A percentile compares a stretch with the other conserved stretches of the same genome.
These are phyloP conservation scores for Neolamprologus modestus DNA, from an alignment of 2,113 vertebrate species.

Conservation along the genomic window DNA sequence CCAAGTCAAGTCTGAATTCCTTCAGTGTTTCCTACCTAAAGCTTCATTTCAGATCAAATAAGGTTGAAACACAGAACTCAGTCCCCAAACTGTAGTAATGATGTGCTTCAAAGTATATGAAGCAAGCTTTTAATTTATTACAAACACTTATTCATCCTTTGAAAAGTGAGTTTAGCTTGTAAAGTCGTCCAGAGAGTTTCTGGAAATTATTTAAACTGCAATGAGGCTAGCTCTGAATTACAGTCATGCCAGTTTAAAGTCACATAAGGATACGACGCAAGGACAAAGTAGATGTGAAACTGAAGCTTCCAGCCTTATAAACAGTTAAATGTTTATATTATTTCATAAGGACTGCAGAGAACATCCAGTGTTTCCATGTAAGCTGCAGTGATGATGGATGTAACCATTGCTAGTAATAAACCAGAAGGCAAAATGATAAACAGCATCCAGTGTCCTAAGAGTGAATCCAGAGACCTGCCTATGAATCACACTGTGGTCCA, in stretches of 20 bases:
- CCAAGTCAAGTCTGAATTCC: background rate
- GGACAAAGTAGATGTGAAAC: background rate
- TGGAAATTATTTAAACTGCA: background rate
- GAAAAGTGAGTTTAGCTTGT: background rate
- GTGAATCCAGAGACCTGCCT: background rate
- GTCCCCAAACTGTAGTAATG: background rate
- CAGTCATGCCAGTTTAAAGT: background rate
- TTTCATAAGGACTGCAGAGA: background rate
- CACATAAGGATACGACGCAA: background rate
- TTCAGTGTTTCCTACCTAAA: background rate
- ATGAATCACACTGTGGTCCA: background rate
- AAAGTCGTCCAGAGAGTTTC: background rate
- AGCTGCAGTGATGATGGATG: background rate
- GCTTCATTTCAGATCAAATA: background rate
- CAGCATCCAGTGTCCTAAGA: background rate
- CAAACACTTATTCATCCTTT: background rate
- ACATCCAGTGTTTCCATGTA: background rate
- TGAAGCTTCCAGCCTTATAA: background rate
- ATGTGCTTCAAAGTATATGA: background rate
- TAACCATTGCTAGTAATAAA: background rate
- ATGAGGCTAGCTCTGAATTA: background rate
- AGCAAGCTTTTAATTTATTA: background rate
- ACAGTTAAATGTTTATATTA: background rate
- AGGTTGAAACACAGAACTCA: background rate
- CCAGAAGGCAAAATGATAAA: background rate